A percentile compares a stretch with the other conserved stretches of the same genome.
Conservation (phyloP, 53 echinoderm and acorn worm species). For the Hippasteria phrygiana region DNA sequence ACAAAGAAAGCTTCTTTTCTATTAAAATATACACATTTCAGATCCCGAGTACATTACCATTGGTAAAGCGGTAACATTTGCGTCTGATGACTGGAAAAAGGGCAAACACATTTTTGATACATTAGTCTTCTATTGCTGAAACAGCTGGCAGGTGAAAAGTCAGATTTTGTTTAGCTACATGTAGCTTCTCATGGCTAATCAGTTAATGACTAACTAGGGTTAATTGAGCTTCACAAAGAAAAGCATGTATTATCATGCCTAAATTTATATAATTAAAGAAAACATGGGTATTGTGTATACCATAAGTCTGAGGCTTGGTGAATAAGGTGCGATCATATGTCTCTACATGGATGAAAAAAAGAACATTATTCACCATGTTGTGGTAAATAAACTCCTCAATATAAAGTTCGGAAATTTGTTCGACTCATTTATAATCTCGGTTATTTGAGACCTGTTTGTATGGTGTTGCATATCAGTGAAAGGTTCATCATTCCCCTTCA, state of each 20-base stretch:
- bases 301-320: background rate
- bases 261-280: background rate
- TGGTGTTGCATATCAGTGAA: no score
- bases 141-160: background rate
- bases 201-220: background rate
- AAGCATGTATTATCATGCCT: background rate
- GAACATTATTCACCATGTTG: no score
- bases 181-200: background rate
- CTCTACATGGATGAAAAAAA: background rate
- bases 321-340: slow-evolving; percentile 6
- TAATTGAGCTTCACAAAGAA: background rate
- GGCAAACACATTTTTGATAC: background rate
- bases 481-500: no score
- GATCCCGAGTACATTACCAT: no score
- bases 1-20: no score
- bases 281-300: background rate
- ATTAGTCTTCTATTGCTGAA: background rate
- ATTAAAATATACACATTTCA: no score
- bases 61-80: no score
- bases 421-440: no score
- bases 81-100: background rate
- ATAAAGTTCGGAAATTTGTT: no score
- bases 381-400: no score
- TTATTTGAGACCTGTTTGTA: background rate
- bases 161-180: background rate